Conservation (phyloP, 2,888 invertebrate genomes). For the Troides aeacus region DNA sequence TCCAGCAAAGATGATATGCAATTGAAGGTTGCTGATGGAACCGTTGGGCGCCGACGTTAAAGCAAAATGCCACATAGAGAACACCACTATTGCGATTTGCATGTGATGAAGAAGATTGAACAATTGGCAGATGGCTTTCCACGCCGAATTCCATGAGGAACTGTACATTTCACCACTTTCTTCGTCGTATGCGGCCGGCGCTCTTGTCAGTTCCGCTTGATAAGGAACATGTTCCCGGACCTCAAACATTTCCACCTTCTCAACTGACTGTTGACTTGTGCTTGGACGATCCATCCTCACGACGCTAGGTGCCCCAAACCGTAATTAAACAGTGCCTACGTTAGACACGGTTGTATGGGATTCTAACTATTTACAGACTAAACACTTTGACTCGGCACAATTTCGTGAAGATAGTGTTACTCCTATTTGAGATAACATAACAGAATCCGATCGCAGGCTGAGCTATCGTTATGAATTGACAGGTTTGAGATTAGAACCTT, state of each 20-base stretch:
- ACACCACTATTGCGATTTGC: constrained; percentile 71
- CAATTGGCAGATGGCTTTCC: constrained; percentile 68
- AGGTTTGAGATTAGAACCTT: constrained; percentile 65
- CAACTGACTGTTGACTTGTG: constrained; percentile 66
- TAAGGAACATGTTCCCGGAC: constrained; percentile 74
- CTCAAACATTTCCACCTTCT: constrained; percentile 69
- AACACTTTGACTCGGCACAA: constrained; percentile 39
- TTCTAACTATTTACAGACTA: constrained; percentile 48
- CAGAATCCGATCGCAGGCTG: constrained; percentile 51
- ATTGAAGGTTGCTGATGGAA: constrained; percentile 64
- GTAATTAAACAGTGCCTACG: constrained; percentile 36
- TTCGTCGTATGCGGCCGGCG: constrained; percentile 65
- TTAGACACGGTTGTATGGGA: constrained; percentile 47
- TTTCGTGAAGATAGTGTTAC: constrained; percentile 41
- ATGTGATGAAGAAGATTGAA: constrained; percentile 72
- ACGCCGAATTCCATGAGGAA: constrained; percentile 66
- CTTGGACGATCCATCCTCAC: constrained; percentile 66
- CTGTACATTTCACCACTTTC: constrained; percentile 61
- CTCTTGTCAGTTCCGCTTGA: constrained; percentile 67
- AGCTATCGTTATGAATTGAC: constrained; percentile 60
- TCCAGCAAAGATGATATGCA: constrained; percentile 73
- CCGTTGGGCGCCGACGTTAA: constrained; percentile 64
- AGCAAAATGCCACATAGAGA: constrained; percentile 69
- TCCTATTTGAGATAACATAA: constrained; percentile 54
- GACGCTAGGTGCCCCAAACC: constrained; percentile 49